Evolutionary conservation across 2,113 vertebrate genomes (phyloP).

Genomic region (Xerus inauris): DNA sequence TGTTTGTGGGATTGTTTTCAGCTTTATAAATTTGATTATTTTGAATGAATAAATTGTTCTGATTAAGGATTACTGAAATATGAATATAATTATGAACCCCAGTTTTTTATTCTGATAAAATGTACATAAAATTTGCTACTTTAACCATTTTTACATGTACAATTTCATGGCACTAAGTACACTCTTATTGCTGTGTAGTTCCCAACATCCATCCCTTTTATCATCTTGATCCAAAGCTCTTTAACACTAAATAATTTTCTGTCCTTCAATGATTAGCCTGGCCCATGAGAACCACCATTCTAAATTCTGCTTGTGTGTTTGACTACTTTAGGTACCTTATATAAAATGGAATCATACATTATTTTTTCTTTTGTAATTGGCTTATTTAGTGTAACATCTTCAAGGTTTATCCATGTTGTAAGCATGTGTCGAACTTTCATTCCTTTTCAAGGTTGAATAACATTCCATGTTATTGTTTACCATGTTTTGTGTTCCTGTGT

Average conservation of each 20-base stretch:
- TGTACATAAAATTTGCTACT: not conserved
- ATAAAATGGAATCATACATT: not conserved
- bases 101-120: constrained; percentile 8
- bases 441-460: not conserved
- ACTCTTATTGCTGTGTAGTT: not conserved
- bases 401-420: not conserved
- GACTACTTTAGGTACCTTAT: not conserved
- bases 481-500: not conserved
- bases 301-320: not conserved
- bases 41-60: not conserved
- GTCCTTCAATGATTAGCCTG: not conserved
- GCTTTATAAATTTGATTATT: constrained; percentile 2
- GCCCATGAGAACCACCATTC: not conserved
- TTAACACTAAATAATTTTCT: not conserved
- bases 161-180: not conserved
- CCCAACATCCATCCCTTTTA: not conserved
- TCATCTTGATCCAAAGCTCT: not conserved
- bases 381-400: not conserved
- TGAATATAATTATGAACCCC: not conserved
- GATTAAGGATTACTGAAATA: not conserved
- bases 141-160: not conserved
- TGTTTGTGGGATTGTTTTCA: not conserved
- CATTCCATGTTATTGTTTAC: not conserved
- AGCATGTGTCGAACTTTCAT: not conserved
- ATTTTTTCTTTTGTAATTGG: not conserved